A percentile compares a stretch with the other conserved stretches of the same genome.
Evolutionary conservation across 2,113 vertebrate genomes (phyloP).

Genomic region (Butorides virescens): DNA sequence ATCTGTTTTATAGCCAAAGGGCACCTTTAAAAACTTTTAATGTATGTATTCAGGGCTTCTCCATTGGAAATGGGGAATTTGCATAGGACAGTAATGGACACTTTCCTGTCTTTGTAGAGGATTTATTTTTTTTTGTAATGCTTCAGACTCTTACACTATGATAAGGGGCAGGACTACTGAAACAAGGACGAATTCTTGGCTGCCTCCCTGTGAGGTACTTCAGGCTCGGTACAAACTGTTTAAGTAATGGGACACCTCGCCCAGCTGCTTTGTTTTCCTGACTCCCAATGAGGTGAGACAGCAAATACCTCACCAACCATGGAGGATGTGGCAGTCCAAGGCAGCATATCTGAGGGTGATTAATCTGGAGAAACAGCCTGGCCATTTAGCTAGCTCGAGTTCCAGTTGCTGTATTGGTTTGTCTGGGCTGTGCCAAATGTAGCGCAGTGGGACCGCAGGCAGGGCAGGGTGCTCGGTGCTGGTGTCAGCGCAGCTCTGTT

Average conservation of each 20-base stretch:
- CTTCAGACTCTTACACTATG: neutral
- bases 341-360: neutral
- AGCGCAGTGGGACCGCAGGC: neutral
- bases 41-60: neutral
- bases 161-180: neutral
- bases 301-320: neutral
- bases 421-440: neutral
- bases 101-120: neutral
- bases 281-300: conserved; percentile 18
- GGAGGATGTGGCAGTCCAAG: neutral
- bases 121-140: neutral
- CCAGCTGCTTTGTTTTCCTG: neutral
- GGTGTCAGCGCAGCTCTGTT: neutral
- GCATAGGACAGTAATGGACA: neutral
- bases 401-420: neutral
- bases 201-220: neutral
- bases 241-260: conserved; percentile 22
- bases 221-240: conserved; percentile 5
- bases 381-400: neutral
- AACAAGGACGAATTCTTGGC: conserved; percentile 26
- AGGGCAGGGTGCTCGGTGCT: neutral
- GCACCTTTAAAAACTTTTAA: neutral
- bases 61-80: neutral
- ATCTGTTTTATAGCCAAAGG: neutral
- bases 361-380: neutral